Evolutionary conservation across 2,888 invertebrate genomes (phyloP).

Genomic region (Ennomos erosarius): DNA sequence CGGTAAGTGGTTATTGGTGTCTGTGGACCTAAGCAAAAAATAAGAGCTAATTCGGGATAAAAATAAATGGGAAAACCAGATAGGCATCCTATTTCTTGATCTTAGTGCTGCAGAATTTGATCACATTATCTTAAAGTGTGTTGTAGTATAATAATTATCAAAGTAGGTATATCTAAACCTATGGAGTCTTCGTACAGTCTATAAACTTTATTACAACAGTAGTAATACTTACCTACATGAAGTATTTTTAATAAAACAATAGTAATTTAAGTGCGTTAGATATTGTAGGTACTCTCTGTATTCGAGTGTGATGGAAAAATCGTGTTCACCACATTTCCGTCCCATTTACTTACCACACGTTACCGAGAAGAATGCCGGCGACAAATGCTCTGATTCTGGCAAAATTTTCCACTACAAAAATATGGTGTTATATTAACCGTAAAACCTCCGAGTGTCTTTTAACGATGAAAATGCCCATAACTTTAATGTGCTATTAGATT

Average conservation of each 20-base stretch:
- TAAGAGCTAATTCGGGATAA: neutral
- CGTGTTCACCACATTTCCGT: conserved; percentile 9
- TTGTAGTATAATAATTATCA: too few species aligned
- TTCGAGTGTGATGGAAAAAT: conserved; percentile 8
- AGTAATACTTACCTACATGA: too few species aligned
- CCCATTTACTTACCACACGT: conserved; percentile 7
- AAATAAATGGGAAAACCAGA: too few species aligned
- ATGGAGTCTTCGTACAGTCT: too few species aligned
- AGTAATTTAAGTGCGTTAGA: too few species aligned
- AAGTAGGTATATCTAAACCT: too few species aligned
- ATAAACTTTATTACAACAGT: too few species aligned
- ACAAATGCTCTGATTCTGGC: neutral
- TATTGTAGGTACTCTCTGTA: too few species aligned
- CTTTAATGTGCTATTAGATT: conserved; percentile 71
- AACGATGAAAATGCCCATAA: conserved; percentile 63
- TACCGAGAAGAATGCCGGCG: neutral
- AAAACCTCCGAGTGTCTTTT: conserved; percentile 62
- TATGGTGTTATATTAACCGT: conserved; percentile 53
- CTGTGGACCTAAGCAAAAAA: conserved; percentile 10
- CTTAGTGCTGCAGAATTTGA: too few species aligned
- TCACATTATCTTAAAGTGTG: too few species aligned
- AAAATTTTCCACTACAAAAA: conserved; percentile 30
- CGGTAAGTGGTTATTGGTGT: conserved; percentile 30
- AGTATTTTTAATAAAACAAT: too few species aligned
- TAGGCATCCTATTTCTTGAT: too few species aligned